phyloP scores from a whole-genome alignment of 2,797 vertebrate genomes.

The Hippoglossus hippoglossus region DNA sequence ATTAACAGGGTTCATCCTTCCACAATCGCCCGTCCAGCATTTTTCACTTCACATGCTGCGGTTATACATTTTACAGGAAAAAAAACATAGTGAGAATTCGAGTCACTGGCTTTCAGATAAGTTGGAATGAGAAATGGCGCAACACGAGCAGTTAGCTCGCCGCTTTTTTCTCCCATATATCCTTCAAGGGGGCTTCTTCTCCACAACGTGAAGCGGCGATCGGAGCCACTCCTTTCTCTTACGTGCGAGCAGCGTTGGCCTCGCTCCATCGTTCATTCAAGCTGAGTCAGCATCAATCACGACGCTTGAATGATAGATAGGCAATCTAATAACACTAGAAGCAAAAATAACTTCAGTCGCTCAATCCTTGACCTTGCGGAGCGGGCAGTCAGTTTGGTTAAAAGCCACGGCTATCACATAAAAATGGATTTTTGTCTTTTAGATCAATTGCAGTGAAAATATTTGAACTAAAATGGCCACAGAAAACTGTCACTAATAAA shows the following conservation, averaged over 20 bases:
- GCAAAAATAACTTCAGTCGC: constrained; percentile 76
- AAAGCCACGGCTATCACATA: constrained; percentile 75
- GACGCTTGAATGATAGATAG: constrained; percentile 70
- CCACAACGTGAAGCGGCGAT: not conserved
- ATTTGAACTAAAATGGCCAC: constrained; percentile 67
- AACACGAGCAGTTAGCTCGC: not conserved
- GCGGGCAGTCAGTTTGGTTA: constrained; percentile 74
- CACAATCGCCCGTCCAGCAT: constrained; percentile 18
- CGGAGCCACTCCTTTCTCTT: constrained; percentile 11
- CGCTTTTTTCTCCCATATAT: not conserved
- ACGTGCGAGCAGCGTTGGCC: constrained; percentile 32
- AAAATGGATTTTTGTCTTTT: constrained; percentile 75
- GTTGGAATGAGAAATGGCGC: constrained; percentile 4
- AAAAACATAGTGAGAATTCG: not conserved
- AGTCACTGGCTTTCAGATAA: constrained; percentile 2
- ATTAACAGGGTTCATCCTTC: constrained; percentile 1
- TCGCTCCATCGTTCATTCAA: constrained; percentile 69
- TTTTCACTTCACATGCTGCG: constrained; percentile 14
- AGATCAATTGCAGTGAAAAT: constrained; percentile 73
- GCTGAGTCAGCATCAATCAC: constrained; percentile 73
- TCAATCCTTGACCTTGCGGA: constrained; percentile 80
- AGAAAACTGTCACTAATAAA: constrained; percentile 71
- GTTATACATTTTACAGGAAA: not conserved
- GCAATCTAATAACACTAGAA: constrained; percentile 75
- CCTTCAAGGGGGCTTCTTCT: not conserved